A percentile compares a stretch with the other conserved stretches of the same genome.
Evolutionary conservation across 2,113 vertebrate genomes (phyloP).

Genomic region (Brachyistius frenatus): DNA sequence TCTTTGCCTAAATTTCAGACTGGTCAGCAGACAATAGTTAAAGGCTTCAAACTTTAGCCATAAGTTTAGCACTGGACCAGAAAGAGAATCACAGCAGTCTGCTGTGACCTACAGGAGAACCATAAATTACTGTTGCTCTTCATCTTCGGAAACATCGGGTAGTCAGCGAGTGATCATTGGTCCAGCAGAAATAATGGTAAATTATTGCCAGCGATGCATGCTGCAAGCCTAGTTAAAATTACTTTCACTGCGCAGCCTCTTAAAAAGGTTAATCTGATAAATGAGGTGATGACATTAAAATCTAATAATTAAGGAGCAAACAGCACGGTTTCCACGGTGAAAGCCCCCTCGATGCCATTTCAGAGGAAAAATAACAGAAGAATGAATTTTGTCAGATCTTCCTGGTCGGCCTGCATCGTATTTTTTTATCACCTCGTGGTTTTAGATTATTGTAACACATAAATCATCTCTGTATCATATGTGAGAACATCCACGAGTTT

Average conservation of each 20-base stretch:
- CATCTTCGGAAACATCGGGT: conserved; percentile 21
- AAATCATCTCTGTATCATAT: conserved; percentile 69
- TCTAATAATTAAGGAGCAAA: conserved; percentile 41
- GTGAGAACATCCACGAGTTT: conserved; percentile 60
- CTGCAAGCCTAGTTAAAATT: conserved; percentile 16
- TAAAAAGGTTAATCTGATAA: conserved; percentile 57
- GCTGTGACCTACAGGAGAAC: neutral
- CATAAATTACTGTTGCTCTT: conserved; percentile 42
- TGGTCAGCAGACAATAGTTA: neutral
- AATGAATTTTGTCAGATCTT: conserved; percentile 19
- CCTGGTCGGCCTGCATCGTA: neutral
- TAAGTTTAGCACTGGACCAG: conserved; percentile 39
- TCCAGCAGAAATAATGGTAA: conserved; percentile 38
- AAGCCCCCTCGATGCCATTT: conserved; percentile 13
- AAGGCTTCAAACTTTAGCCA: conserved; percentile 33
- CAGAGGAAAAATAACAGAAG: conserved; percentile 31
- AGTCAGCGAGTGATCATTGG: conserved; percentile 38
- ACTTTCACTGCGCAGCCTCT: neutral
- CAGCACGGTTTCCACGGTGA: conserved; percentile 11
- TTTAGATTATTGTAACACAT: conserved; percentile 73
- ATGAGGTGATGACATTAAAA: conserved; percentile 46
- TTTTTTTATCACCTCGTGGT: conserved; percentile 46
- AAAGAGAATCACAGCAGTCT: conserved; percentile 24
- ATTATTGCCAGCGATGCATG: conserved; percentile 1
- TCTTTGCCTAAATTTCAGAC: neutral